phyloP scores from a whole-genome alignment of 2,113 vertebrate genomes.

The Nyctibius bracteatus region DNA sequence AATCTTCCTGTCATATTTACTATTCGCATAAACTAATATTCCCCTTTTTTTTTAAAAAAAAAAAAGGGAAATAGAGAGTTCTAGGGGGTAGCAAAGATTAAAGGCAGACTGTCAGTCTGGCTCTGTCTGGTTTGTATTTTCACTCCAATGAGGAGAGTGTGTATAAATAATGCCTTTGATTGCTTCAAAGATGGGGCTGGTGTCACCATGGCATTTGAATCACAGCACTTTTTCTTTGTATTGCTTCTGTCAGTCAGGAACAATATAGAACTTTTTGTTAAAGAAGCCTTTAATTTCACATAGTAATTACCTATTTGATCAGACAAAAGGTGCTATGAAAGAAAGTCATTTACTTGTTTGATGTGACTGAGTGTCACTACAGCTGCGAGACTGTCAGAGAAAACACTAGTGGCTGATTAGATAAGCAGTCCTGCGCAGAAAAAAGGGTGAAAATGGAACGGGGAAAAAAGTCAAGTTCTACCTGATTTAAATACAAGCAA shows the following conservation, averaged over 20 bases:
- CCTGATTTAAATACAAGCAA: not conserved
- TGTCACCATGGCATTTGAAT: constrained; percentile 34
- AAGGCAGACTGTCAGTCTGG: constrained; percentile 61
- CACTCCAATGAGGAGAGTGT: constrained; percentile 3
- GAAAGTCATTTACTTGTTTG: constrained; percentile 64
- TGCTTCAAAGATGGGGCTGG: constrained; percentile 48
- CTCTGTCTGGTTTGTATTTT: constrained; percentile 44
- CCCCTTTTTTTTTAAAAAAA: not conserved
- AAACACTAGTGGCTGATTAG: constrained; percentile 58
- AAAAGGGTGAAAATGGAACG: not conserved
- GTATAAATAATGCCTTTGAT: constrained; percentile 64
- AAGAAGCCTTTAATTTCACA: constrained; percentile 66
- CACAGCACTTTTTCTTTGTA: constrained; percentile 42
- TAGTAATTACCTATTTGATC: constrained; percentile 75
- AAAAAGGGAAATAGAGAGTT: not conserved
- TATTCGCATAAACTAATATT: not conserved
- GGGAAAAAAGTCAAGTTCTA: not conserved
- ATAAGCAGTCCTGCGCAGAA: not conserved
- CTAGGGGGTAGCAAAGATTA: constrained; percentile 39
- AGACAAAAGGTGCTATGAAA: constrained; percentile 70
- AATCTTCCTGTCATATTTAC: not conserved
- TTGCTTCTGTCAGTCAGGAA: constrained; percentile 58
- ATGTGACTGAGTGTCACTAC: constrained; percentile 60
- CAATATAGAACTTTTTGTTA: constrained; percentile 68
- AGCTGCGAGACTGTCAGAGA: constrained; percentile 57